These are phyloP conservation scores for Strix uralensis DNA, from an alignment of 2,113 vertebrate genomes.

Conservation along the genomic window DNA sequence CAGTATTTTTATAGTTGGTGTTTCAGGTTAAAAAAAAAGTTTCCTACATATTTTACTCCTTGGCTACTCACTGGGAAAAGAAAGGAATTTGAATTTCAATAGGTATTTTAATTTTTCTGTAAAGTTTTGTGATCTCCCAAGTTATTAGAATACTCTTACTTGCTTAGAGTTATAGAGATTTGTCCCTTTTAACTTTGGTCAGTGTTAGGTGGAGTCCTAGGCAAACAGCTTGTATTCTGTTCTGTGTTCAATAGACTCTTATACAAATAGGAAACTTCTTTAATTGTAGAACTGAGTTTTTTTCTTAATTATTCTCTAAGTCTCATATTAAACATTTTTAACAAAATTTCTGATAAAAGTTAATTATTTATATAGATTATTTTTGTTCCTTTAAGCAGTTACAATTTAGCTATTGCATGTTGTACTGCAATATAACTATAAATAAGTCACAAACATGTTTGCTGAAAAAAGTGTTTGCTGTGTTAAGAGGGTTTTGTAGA, in stretches of 20 bases:
- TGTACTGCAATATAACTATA: not conserved
- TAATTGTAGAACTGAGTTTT: not conserved
- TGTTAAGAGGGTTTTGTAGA: not conserved
- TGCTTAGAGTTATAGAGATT: not conserved
- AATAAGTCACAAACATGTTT: not conserved
- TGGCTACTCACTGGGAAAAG: not conserved
- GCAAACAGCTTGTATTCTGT: not conserved
- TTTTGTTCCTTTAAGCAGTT: not conserved
- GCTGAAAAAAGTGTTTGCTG: not conserved
- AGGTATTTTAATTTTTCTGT: not conserved
- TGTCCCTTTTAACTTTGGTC: not conserved
- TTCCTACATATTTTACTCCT: not conserved
- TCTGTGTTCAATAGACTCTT: not conserved
- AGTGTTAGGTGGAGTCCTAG: not conserved
- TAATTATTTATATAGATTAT: not conserved
- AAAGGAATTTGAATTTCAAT: not conserved
- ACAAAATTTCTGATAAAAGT: not conserved
- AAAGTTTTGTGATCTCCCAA: not conserved
- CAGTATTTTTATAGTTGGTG: not conserved
- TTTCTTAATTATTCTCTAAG: not conserved
- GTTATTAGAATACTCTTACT: not conserved
- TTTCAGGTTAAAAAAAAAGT: not conserved
- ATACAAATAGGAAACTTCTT: not conserved
- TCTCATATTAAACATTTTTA: not conserved
- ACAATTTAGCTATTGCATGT: not conserved